Conservation (phyloP, 2,797 vertebrate species). For the Eulemur albifrons region DNA sequence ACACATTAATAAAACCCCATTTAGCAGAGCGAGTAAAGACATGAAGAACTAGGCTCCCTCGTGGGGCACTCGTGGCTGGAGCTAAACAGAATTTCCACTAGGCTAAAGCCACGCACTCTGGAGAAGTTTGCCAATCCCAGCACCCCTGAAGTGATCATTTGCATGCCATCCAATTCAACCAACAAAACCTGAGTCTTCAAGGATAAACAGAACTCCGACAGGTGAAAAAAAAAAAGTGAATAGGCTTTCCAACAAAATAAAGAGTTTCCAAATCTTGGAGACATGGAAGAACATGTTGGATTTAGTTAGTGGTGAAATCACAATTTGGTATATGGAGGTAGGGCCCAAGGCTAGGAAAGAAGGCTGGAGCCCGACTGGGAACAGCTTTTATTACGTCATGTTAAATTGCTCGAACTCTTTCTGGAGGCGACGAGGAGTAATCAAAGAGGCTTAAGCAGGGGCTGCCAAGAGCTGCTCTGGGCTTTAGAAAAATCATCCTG, state of each 20-base stretch:
- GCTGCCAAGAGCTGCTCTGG: not conserved
- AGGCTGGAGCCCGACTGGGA: not conserved
- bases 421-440: not conserved
- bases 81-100: not conserved
- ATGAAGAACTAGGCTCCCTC: conserved; percentile 21
- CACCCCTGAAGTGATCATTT: not conserved
- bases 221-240: not conserved
- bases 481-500: not conserved
- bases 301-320: not conserved
- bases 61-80: conserved; percentile 7
- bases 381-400: not conserved
- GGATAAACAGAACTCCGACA: not conserved
- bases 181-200: not conserved
- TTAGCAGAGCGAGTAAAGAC: conserved; percentile 59
- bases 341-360: not conserved
- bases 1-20: conserved; percentile 66
- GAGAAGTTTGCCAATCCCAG: not conserved
- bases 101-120: accelerated
- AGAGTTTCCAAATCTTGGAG: not conserved
- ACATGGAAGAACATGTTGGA: not conserved
- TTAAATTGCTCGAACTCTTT: not conserved
- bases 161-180: not conserved
- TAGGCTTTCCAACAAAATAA: not conserved
- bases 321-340: not conserved
- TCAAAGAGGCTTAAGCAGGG: not conserved